Evolutionary conservation across 2,797 vertebrate species (phyloP).

Genomic region (Sebastiscus albofasciatus): DNA sequence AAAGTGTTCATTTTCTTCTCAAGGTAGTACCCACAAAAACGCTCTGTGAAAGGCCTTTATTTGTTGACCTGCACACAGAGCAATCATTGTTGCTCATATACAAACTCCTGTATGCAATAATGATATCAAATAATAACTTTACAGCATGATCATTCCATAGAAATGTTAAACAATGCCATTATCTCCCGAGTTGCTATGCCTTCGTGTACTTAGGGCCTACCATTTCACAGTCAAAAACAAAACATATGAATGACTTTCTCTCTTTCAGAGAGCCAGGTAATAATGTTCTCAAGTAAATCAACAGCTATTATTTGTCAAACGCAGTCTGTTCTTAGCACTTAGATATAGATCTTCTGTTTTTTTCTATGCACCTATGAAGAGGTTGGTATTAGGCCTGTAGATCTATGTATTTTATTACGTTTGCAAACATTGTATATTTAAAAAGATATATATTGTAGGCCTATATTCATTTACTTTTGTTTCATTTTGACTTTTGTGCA

Average conservation of each 20-base stretch:
- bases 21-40: neutral
- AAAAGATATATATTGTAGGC: conserved; percentile 20
- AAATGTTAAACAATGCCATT: neutral
- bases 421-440: conserved; percentile 37
- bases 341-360: neutral
- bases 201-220: neutral
- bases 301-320: neutral
- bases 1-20: neutral
- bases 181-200: neutral
- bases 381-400: conserved; percentile 19
- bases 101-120: conserved; percentile 22
- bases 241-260: neutral
- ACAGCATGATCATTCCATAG: conserved; percentile 14
- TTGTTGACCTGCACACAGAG: neutral
- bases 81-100: conserved; percentile 1
- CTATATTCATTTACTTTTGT: conserved; percentile 26
- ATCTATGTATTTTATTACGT: conserved; percentile 27
- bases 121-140: neutral
- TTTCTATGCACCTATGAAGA: conserved; percentile 34
- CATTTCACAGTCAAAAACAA: neutral
- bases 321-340: conserved; percentile 45
- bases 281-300: neutral
- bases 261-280: neutral
- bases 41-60: neutral
- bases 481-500: conserved; percentile 35